phyloP scores from a whole-genome alignment of 2,888 invertebrate genomes.

The Pammene fasciana region DNA sequence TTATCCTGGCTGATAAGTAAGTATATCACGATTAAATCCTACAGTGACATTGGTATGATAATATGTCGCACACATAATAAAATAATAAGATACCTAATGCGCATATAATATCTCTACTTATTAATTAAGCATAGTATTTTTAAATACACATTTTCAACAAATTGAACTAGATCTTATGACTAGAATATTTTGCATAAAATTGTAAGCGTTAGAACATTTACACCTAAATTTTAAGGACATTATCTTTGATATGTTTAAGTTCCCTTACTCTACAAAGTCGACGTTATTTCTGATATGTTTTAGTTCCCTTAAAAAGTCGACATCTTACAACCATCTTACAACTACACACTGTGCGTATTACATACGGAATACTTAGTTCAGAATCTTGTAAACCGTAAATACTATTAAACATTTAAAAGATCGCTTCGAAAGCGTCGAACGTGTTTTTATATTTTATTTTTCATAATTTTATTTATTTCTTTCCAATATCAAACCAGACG shows the following conservation, averaged over 20 bases:
- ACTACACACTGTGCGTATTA: slow-evolving; percentile 36
- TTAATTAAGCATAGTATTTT: neutral
- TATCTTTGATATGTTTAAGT: slow-evolving; percentile 43
- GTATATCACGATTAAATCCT: slow-evolving; percentile 25
- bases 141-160: slow-evolving; percentile 1
- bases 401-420: slow-evolving; percentile 20
- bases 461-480: slow-evolving; percentile 2
- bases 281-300: slow-evolving; percentile 46
- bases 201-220: slow-evolving; percentile 8
- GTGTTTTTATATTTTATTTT: neutral
- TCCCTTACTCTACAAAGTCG: slow-evolving; percentile 25
- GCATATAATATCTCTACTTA: neutral
- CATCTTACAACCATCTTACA: slow-evolving; percentile 28
- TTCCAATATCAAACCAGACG: neutral
- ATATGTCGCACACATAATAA: slow-evolving; percentile 30
- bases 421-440: slow-evolving; percentile 23
- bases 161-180: slow-evolving; percentile 14
- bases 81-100: neutral
- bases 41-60: slow-evolving; percentile 42
- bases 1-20: neutral
- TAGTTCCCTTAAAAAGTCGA: slow-evolving; percentile 27
- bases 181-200: slow-evolving; percentile 3
- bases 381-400: slow-evolving; percentile 23
- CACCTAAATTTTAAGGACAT: slow-evolving; percentile 5
- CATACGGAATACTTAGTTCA: slow-evolving; percentile 22